These are phyloP conservation scores for Bradynema listronoti DNA, from an alignment of 1,140 invertebrate species.

Conservation along the genomic window DNA sequence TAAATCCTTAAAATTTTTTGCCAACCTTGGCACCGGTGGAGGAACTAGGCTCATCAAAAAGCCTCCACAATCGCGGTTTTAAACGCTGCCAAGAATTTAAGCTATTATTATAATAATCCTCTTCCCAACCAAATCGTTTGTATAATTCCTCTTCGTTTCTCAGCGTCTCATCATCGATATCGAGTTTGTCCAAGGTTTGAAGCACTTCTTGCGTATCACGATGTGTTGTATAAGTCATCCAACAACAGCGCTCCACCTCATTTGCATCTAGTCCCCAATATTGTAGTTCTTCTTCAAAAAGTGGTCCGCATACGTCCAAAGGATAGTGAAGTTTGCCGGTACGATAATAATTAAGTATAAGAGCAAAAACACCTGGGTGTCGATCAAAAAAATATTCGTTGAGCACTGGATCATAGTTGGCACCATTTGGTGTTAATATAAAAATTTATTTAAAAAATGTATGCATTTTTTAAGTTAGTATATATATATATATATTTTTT, in stretches of 20 bases:
- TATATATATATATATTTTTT: too few species aligned
- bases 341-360: constrained; percentile 79
- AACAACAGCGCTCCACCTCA: constrained; percentile 89
- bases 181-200: constrained; percentile 45
- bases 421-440: constrained; percentile 76
- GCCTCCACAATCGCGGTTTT: constrained; percentile 79
- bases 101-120: constrained; percentile 53
- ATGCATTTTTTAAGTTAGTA: too few species aligned
- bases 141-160: constrained; percentile 50
- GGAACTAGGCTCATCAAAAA: constrained; percentile 84
- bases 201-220: constrained; percentile 69
- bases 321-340: constrained; percentile 64
- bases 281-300: constrained; percentile 90
- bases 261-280: constrained; percentile 92
- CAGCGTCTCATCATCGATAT: constrained; percentile 55
- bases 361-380: constrained; percentile 93
- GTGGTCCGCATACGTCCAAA: constrained; percentile 83
- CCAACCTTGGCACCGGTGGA: constrained; percentile 74
- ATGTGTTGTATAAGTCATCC: constrained; percentile 71
- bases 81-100: constrained; percentile 51
- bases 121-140: constrained; percentile 54
- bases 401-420: constrained; percentile 87
- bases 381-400: constrained; percentile 93
- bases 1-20: neutral
- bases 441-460: constrained; percentile 17